Conservation (phyloP, 92 coral and sea anemone genomes). For the Zoanthus gigantus region DNA sequence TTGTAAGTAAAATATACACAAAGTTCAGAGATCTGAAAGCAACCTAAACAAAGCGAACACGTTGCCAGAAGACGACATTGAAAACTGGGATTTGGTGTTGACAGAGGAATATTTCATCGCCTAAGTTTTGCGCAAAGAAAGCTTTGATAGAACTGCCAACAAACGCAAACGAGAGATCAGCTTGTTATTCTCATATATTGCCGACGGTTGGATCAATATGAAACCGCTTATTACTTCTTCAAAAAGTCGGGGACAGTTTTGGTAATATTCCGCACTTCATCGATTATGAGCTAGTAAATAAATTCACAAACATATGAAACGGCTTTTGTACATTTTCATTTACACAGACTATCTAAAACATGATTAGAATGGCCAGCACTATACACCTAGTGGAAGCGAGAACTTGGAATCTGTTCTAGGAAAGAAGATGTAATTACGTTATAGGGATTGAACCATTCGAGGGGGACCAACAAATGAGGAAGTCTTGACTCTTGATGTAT, state of each 20-base stretch:
- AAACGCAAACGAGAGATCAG: conserved; percentile 11
- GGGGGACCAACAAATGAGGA: conserved; percentile 60
- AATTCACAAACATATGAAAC: conserved; percentile 46
- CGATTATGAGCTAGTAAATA: conserved; percentile 71
- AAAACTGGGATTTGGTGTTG: conserved; percentile 61
- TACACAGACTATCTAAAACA: not conserved
- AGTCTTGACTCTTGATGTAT: conserved; percentile 65
- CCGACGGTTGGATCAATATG: conserved; percentile 57
- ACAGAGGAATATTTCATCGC: conserved; percentile 33
- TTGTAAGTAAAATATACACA: conserved; percentile 76
- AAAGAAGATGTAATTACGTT: conserved; percentile 53
- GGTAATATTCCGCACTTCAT: conserved; percentile 60
- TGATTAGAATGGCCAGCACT: not conserved
- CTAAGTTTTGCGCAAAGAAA: not conserved
- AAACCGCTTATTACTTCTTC: conserved; percentile 64
- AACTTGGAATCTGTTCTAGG: conserved; percentile 6
- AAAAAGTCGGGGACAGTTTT: conserved; percentile 68
- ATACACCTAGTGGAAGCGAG: not conserved
- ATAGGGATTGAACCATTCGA: conserved; percentile 53
- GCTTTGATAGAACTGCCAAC: conserved; percentile 13
- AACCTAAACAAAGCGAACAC: conserved; percentile 81
- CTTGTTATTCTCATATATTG: conserved; percentile 63
- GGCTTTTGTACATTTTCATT: not conserved
- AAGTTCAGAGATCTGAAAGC: conserved; percentile 65
- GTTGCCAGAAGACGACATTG: conserved; percentile 64